These are phyloP conservation scores for Lasioglossum pauxillum DNA, from an alignment of 2,888 invertebrate species.

Conservation along the genomic window DNA sequence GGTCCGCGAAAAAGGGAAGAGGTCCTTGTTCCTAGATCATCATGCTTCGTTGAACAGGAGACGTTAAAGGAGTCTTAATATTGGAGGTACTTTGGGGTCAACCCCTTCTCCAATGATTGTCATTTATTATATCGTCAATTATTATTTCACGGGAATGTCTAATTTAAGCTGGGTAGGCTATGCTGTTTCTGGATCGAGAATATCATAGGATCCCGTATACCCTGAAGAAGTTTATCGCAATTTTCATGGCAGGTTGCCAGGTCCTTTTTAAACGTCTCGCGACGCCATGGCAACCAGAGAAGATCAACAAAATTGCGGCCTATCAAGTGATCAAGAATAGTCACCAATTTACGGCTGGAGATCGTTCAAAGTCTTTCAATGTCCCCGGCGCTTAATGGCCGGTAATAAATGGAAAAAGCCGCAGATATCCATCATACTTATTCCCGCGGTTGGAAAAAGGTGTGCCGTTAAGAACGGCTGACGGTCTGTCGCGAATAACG, in stretches of 20 bases:
- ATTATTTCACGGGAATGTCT: neutral
- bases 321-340: neutral
- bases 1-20: neutral
- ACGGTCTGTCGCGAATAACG: constrained; percentile 61
- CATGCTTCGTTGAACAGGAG: neutral
- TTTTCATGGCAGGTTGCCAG: neutral
- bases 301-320: neutral
- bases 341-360: neutral
- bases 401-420: constrained; percentile 49
- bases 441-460: constrained; percentile 35
- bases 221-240: neutral
- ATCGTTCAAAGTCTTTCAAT: neutral
- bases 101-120: neutral
- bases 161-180: neutral
- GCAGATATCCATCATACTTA: constrained; percentile 45
- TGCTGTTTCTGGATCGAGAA: neutral
- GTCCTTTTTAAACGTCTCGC: neutral
- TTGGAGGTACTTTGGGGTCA: neutral
- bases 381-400: constrained; percentile 29
- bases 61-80: neutral
- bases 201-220: neutral
- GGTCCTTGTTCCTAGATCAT: neutral
- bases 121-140: neutral
- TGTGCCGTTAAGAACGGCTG: constrained; percentile 42
- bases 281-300: neutral